These are phyloP conservation scores for Boloria euphrosyne DNA, from an alignment of 2,888 invertebrate species.

Conservation along the genomic window DNA sequence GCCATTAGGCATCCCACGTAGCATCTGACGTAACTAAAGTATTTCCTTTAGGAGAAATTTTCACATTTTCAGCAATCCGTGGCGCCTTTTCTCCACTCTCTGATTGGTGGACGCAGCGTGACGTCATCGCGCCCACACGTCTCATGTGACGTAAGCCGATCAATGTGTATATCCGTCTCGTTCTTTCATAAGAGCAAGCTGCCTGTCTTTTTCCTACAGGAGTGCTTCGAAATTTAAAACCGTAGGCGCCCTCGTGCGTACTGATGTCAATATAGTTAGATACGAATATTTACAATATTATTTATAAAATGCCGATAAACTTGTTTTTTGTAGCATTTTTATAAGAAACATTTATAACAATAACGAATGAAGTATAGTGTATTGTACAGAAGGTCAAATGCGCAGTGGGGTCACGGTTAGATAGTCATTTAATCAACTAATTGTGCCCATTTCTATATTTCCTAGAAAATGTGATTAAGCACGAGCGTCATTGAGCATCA, in stretches of 20 bases:
- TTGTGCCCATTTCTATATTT: constrained; percentile 19
- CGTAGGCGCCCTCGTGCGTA: constrained; percentile 77
- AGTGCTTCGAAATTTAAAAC: constrained; percentile 69
- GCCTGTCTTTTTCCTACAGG: constrained; percentile 61
- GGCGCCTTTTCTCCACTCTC: constrained; percentile 67
- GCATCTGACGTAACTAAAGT: constrained; percentile 44
- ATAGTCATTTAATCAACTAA: constrained; percentile 26
- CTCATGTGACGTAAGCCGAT: constrained; percentile 77
- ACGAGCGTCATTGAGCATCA: constrained; percentile 2
- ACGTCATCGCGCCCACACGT: constrained; percentile 81
- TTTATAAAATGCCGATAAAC: constrained; percentile 27
- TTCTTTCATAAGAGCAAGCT: constrained; percentile 44
- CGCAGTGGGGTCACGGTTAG: background rate
- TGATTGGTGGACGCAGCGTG: constrained; percentile 69
- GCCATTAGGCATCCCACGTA: constrained; percentile 34
- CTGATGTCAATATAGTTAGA: constrained; percentile 53
- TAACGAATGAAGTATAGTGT: background rate
- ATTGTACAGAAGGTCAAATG: constrained; percentile 7
- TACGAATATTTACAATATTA: constrained; percentile 35
- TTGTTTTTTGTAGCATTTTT: constrained; percentile 10
- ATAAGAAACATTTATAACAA: constrained; percentile 1
- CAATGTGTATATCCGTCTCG: constrained; percentile 61
- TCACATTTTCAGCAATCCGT: constrained; percentile 59
- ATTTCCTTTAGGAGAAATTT: constrained; percentile 44
- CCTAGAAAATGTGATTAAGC: constrained; percentile 27